phyloP scores from a whole-genome alignment of 2,113 vertebrate species.

The Phylloscopus whistleri region DNA sequence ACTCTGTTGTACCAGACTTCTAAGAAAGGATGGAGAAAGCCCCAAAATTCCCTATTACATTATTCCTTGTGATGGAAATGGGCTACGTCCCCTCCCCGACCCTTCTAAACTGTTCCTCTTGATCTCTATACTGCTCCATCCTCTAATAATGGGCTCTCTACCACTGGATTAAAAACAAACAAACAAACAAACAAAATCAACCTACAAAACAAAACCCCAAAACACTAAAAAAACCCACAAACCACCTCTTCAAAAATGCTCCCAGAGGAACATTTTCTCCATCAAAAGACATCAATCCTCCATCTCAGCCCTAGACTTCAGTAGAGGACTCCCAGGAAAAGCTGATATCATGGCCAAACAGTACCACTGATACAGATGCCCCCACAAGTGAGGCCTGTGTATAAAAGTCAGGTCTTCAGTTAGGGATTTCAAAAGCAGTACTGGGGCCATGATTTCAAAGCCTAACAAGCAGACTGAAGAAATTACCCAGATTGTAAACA shows the following conservation, averaged over 20 bases:
- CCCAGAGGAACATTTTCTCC: accelerated
- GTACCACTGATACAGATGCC: not conserved
- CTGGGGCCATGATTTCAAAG: not conserved
- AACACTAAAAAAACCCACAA: not conserved
- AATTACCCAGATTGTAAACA: not conserved
- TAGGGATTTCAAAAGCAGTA: not conserved
- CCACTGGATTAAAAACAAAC: not conserved
- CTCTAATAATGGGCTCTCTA: not conserved
- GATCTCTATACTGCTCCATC: not conserved
- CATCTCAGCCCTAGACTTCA: not conserved
- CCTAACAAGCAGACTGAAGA: not conserved
- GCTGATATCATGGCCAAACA: not conserved
- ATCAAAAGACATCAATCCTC: not conserved
- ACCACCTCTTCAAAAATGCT: not conserved
- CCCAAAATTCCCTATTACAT: not conserved
- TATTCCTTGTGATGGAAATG: not conserved
- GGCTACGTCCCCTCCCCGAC: not conserved
- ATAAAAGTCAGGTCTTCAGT: not conserved
- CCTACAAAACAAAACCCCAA: not conserved
- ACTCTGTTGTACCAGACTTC: not conserved
- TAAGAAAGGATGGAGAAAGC: not conserved
- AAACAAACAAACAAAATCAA: too few relatives aligned
- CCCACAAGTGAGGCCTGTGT: not conserved
- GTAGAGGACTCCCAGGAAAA: not conserved
- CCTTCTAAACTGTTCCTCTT: not conserved